Conservation (phyloP, 2,797 vertebrate species). For the Microchirus variegatus region DNA sequence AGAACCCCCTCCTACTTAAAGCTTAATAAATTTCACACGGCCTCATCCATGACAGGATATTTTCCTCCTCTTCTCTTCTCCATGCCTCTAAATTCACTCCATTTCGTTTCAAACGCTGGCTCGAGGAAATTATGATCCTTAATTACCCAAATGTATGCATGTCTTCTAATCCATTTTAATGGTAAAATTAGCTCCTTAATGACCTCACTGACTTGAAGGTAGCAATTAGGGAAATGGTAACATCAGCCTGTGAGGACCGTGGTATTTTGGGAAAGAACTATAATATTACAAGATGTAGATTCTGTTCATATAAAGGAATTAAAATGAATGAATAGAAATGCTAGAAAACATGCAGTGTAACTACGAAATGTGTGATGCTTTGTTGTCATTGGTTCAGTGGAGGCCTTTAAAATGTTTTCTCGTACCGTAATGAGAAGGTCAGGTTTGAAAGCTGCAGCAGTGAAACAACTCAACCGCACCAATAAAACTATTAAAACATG, state of each 20-base stretch:
- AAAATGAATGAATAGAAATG: neutral
- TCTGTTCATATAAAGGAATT: conserved; percentile 4
- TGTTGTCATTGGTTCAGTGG: neutral
- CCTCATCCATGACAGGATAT: conserved; percentile 47
- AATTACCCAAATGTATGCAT: conserved; percentile 3
- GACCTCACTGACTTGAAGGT: conserved; percentile 19
- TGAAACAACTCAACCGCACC: neutral
- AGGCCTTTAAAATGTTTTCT: conserved; percentile 2
- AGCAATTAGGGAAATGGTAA: conserved; percentile 19
- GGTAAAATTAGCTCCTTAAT: conserved; percentile 16
- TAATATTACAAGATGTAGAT: conserved; percentile 18
- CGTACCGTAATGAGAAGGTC: conserved; percentile 4
- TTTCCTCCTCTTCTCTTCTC: conserved; percentile 16
- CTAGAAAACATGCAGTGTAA: neutral
- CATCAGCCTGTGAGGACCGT: neutral
- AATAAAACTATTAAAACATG: neutral
- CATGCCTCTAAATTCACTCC: neutral
- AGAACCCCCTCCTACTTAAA: conserved; percentile 57
- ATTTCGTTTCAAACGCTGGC: neutral
- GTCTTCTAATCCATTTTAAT: conserved; percentile 20
- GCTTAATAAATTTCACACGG: conserved; percentile 55
- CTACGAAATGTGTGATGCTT: neutral
- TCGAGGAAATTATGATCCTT: conserved; percentile 11
- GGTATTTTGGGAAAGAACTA: neutral
- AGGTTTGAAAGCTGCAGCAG: conserved; percentile 10